Conservation (phyloP, 2,888 invertebrate species). For the Exocentrus adspersus region DNA sequence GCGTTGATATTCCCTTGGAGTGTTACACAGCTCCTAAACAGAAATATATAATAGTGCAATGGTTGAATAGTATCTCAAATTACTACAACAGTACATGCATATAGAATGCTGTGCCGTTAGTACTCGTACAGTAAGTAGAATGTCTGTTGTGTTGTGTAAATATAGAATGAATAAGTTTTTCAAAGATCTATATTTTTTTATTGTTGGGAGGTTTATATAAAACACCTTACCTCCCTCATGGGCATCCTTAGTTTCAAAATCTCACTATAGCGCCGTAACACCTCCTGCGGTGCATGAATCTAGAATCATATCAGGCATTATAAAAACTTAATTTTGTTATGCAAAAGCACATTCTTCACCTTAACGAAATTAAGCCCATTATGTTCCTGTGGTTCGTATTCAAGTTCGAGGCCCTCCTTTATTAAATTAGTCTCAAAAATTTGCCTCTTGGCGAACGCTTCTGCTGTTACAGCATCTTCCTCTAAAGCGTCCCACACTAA, state of each 20-base stretch:
- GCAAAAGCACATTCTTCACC: no score
- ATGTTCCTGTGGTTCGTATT: conserved; percentile 73
- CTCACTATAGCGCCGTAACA: conserved; percentile 88
- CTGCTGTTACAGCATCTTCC: conserved; percentile 64
- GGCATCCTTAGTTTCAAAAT: conserved; percentile 92
- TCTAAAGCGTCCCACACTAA: conserved; percentile 77
- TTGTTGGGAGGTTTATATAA: no score
- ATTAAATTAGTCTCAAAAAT: conserved; percentile 78
- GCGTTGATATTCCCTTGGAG: conserved; percentile 67
- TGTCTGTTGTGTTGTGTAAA: no score
- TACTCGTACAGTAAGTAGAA: no score
- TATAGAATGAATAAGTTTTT: no score
- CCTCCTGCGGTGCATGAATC: conserved; percentile 86
- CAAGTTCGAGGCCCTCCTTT: conserved; percentile 79
- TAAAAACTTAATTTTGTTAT: no score
- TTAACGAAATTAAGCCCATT: conserved; percentile 83
- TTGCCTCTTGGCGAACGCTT: conserved; percentile 65
- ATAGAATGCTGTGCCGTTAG: no score
- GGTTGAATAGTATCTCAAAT: not conserved
- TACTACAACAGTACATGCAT: not conserved
- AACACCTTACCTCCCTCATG: conserved; percentile 82
- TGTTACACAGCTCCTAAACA: conserved; percentile 72
- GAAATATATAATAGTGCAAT: conserved; percentile 33
- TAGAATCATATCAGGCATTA: conserved; percentile 61
- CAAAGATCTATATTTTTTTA: no score